Conservation (phyloP, 2,113 vertebrate genomes). For the Bubo scandiacus region DNA sequence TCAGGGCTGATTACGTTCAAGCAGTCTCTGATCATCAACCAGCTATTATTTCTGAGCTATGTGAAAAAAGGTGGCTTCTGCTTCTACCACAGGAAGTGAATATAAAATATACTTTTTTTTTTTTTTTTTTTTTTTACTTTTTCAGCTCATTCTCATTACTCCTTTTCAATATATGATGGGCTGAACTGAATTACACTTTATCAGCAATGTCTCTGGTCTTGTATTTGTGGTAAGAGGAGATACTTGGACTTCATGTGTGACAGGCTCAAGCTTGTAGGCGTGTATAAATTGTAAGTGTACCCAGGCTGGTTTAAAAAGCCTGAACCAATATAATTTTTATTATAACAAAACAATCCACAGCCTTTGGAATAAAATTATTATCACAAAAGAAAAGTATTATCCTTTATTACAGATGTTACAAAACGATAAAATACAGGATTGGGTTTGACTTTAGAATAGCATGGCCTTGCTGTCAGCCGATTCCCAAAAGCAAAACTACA, state of each 20-base stretch:
- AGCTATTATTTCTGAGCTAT: background rate
- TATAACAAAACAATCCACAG: background rate
- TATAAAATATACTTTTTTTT: background rate
- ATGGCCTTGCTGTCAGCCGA: background rate
- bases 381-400: background rate
- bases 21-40: accelerated
- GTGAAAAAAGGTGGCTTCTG: background rate
- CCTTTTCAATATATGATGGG: background rate
- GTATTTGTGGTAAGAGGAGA: background rate
- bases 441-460: background rate
- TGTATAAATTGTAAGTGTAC: background rate
- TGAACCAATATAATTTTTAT: background rate
- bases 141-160: background rate
- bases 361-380: background rate
- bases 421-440: background rate
- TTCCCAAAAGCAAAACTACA: background rate
- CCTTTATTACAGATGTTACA: background rate
- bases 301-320: background rate
- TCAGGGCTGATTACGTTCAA: background rate
- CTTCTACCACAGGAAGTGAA: background rate
- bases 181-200: background rate
- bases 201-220: background rate
- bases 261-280: background rate
- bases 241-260: background rate
- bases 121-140: background rate